phyloP scores from a whole-genome alignment of 2,888 invertebrate genomes.

The Cephus sareptanus region DNA sequence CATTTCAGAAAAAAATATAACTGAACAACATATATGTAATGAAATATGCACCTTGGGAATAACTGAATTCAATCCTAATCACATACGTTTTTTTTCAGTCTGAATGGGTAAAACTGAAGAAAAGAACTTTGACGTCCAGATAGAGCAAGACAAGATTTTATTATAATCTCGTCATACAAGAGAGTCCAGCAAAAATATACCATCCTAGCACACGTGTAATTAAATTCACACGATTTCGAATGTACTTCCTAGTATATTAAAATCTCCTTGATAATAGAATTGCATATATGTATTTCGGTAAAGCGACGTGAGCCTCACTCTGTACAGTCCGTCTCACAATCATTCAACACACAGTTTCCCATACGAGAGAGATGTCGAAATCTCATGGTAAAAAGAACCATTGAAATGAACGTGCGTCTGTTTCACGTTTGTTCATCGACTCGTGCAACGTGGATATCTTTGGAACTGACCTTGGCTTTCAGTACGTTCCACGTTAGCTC shows the following conservation, averaged over 20 bases:
- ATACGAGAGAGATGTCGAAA: neutral
- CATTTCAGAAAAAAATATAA: neutral
- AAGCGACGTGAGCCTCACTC: neutral
- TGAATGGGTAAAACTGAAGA: neutral
- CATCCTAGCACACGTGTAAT: constrained; percentile 32
- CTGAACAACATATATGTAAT: neutral
- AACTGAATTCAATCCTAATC: neutral
- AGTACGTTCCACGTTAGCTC: neutral
- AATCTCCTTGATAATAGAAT: neutral
- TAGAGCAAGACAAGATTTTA: constrained; percentile 21
- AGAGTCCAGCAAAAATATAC: constrained; percentile 27
- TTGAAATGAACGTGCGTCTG: neutral
- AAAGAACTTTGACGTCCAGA: neutral
- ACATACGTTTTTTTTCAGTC: neutral
- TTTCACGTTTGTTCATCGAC: neutral
- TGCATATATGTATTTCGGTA: neutral
- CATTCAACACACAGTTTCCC: no score
- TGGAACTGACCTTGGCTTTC: neutral
- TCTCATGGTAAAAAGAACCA: neutral
- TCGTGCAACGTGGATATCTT: neutral
- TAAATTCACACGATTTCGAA: constrained; percentile 29
- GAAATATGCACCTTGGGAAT: neutral
- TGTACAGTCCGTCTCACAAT: no score
- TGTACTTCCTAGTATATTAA: neutral
- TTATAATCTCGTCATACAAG: constrained; percentile 24